Conservation (phyloP, 1,140 invertebrate genomes). For the Rhagoletis pomonella region DNA sequence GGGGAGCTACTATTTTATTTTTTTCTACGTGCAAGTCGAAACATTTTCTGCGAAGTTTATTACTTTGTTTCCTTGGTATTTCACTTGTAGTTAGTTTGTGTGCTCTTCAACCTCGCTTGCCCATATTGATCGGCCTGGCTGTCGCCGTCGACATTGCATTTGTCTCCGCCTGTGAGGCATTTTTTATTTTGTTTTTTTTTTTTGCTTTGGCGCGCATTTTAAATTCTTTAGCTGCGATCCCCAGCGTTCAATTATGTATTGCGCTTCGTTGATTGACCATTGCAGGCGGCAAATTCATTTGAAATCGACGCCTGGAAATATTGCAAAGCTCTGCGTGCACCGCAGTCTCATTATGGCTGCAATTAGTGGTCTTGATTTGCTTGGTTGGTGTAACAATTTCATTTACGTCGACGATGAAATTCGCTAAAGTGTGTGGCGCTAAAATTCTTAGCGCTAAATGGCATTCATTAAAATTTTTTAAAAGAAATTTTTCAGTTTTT, state of each 20-base stretch:
- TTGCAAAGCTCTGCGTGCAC: too few relatives aligned
- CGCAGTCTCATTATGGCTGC: slow-evolving; percentile 8
- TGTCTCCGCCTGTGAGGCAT: background rate
- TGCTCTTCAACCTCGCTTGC: background rate
- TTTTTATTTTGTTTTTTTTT: too few relatives aligned
- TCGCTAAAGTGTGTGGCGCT: background rate
- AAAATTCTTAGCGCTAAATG: background rate
- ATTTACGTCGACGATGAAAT: slow-evolving; percentile 19
- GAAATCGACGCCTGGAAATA: slow-evolving; percentile 16
- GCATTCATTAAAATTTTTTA: background rate
- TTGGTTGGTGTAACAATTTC: slow-evolving; percentile 32
- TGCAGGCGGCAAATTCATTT: slow-evolving; percentile 5
- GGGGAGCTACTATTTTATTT: slow-evolving; percentile 5
- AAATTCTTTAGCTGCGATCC: background rate
- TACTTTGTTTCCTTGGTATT: slow-evolving; percentile 12
- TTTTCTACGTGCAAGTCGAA: too few relatives aligned
- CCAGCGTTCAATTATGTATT: slow-evolving; percentile 36
- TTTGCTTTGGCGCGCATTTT: background rate
- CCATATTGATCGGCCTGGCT: background rate
- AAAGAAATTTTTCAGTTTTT: too few relatives aligned
- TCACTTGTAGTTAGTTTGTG: too few relatives aligned
- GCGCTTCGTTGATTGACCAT: slow-evolving; percentile 1
- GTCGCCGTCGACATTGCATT: slow-evolving; percentile 4
- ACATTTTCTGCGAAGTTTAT: slow-evolving; percentile 49
- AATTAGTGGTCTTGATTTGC: slow-evolving; percentile 21